phyloP scores from a whole-genome alignment of 2,888 invertebrate species.

The Nephrotoma flavescens region DNA sequence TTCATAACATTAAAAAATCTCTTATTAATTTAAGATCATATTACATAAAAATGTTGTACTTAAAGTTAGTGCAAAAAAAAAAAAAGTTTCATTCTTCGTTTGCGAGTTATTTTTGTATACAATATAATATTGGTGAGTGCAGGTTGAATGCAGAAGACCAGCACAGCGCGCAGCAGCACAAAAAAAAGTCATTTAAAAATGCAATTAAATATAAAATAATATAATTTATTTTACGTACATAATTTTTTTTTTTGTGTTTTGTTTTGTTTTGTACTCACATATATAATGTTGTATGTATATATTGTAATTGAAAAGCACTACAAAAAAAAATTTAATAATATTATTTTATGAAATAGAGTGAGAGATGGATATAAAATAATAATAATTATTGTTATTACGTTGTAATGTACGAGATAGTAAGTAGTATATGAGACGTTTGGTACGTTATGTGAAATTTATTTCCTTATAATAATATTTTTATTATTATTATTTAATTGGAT shows the following conservation, averaged over 20 bases:
- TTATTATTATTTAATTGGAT: neutral
- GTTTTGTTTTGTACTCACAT: neutral
- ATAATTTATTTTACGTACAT: constrained; percentile 1
- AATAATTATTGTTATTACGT: neutral
- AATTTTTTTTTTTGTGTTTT: neutral
- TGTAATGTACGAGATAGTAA: neutral
- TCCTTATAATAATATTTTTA: neutral
- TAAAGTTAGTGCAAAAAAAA: neutral
- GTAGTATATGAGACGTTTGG: neutral
- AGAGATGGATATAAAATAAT: neutral
- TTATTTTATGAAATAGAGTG: neutral
- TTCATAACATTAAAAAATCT: neutral
- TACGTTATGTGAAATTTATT: neutral
- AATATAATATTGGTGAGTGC: neutral
- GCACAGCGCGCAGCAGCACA: neutral
- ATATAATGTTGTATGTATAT: neutral
- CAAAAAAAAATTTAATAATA: neutral
- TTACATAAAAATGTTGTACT: neutral
- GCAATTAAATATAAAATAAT: constrained; percentile 3
- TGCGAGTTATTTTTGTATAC: no score
- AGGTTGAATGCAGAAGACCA: neutral
- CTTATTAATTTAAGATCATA: neutral
- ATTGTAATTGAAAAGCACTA: neutral
- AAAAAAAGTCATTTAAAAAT: constrained; percentile 4
- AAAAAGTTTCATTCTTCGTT: neutral